Evolutionary conservation across 2,113 vertebrate species (phyloP), one percentile per base, ranked within the genome.

Genomic region (Chloroceryle aenea): DNA sequence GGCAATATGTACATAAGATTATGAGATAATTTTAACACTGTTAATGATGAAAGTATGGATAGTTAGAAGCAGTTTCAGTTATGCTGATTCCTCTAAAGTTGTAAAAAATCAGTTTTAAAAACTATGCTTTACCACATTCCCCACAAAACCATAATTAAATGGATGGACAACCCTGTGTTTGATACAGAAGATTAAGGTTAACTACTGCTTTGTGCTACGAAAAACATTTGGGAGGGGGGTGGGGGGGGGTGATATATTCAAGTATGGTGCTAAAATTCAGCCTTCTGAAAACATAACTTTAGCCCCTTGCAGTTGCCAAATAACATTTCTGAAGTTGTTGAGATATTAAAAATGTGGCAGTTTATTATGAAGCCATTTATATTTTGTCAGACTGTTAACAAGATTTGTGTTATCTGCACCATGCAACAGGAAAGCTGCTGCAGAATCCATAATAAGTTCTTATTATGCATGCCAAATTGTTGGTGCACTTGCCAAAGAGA

Each of bases 321-420:
- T 96, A 97, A 95, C 81, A 80, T 96, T 97, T 94, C 66, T 91
- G 91, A 95, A 89, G 93, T 94, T 91, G 48, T 82, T 94, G 87
- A 95, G 88, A 94, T 97, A 93, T 83, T 96, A 93, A 84, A 95
- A 71, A 63, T 74, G 69, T 90, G 47, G 89, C 40, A 90, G 73
- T 94, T 97, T 95, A 91, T 95, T 95, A 91, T 95, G 83, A 97
- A 89, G 43, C 81, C 85, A 89, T 96, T 96, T 96, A 87, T 94
- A 89, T 85, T 97, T 96, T 96, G 91, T 97, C 85, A 96, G 76
- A 94, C 80, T 88, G 58, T 90, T 96, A 90, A 89, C 90, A 95
- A 97, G 93, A 96, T 97, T 78, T 87, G 68, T 94, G 84, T 84
- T 94, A 96, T 95, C 90, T 91, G 77, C 48, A 90, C 80, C 83